phyloP scores from a whole-genome alignment of 2,113 vertebrate genomes.

The Protomyctophum bolini region DNA sequence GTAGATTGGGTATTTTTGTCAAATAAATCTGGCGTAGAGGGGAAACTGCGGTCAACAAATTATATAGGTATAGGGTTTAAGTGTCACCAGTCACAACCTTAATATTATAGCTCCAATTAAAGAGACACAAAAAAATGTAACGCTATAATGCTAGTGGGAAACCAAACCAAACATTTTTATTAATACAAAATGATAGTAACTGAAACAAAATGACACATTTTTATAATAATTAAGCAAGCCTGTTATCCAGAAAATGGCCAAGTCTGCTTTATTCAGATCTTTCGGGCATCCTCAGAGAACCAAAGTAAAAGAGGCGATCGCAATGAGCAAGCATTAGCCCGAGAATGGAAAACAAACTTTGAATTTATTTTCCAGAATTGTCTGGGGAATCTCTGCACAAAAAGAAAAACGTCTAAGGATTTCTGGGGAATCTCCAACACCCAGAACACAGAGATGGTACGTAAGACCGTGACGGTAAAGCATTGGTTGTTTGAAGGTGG shows the following conservation, averaged over 20 bases:
- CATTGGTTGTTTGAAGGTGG: conserved; percentile 52
- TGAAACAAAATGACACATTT: not conserved
- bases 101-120: conserved; percentile 6
- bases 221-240: not conserved
- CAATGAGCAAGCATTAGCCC: not conserved
- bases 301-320: not conserved
- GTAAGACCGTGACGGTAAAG: conserved; percentile 34
- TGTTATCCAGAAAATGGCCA: conserved; percentile 9
- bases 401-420: conserved; percentile 23
- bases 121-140: not conserved
- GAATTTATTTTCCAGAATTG: conserved; percentile 21
- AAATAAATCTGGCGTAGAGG: too few relatives aligned
- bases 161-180: not conserved
- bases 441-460: conserved; percentile 17
- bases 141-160: not conserved
- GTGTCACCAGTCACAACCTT: conserved; percentile 16
- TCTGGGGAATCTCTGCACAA: conserved; percentile 34
- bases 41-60: too few relatives aligned
- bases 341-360: conserved; percentile 2
- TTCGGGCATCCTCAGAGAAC: conserved; percentile 10
- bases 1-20: too few relatives aligned
- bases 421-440: conserved; percentile 35
- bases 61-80: not conserved
- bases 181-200: not conserved
- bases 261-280: conserved; percentile 5